Percentiles rank a stretch among this genome's conserved stretches.
These are phyloP conservation scores for Paralichthys olivaceus DNA, from an alignment of 2,113 vertebrate species.

Conservation along the genomic window DNA sequence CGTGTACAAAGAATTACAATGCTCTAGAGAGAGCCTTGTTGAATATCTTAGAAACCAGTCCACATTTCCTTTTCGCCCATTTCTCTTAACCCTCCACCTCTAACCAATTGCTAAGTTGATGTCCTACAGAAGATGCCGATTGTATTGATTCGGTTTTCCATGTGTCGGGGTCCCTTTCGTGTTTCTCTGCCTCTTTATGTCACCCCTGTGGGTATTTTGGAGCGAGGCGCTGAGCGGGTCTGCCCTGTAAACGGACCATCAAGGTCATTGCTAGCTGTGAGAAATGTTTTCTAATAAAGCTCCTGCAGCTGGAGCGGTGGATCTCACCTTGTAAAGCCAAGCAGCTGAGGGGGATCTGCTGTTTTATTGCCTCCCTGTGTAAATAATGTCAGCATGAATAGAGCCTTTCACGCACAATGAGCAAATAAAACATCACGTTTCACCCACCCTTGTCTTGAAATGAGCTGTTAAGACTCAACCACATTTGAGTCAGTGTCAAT, in stretches of 20 bases:
- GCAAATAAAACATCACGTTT: background rate
- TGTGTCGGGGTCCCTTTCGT: background rate
- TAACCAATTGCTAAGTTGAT: background rate
- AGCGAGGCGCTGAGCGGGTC: conserved; percentile 34
- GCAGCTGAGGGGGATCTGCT: background rate
- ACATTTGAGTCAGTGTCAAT: no score
- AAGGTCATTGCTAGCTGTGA: conserved; percentile 60
- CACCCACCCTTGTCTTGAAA: background rate
- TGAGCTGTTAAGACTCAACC: background rate
- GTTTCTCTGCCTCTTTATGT: conserved; percentile 25
- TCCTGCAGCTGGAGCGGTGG: conserved; percentile 23
- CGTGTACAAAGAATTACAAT: no score
- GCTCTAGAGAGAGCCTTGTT: no score
- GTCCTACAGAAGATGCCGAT: background rate
- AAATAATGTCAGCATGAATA: conserved; percentile 9
- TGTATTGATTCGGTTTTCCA: conserved; percentile 28
- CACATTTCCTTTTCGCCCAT: background rate
- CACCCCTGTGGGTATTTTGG: conserved; percentile 15
- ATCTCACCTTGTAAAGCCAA: conserved; percentile 14
- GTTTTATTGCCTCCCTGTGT: background rate
- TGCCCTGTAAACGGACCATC: conserved; percentile 40
- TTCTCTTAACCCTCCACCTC: background rate
- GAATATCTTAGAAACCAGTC: no score
- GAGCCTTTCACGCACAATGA: background rate
- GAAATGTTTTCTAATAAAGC: conserved; percentile 55